Percentiles rank a stretch among this genome's conserved stretches.
phyloP scores from a whole-genome alignment of 2,113 vertebrate genomes.

The Phainopepla nitens region DNA sequence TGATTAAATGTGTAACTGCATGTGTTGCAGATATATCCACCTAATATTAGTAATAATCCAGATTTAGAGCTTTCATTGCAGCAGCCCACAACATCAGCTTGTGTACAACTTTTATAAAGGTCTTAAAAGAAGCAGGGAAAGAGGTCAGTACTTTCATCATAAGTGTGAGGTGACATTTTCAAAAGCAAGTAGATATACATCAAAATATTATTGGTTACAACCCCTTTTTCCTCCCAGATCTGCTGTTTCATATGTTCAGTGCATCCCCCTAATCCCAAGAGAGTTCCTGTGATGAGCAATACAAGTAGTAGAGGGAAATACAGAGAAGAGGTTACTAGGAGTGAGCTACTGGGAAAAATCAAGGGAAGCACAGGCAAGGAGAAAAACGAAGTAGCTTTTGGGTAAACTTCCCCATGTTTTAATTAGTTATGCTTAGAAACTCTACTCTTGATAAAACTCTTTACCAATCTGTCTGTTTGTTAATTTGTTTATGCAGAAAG shows the following conservation, averaged over 20 bases:
- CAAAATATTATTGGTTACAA: not conserved
- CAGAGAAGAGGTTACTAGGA: not conserved
- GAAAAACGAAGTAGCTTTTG: not conserved
- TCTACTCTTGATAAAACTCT: not conserved
- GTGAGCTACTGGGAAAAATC: not conserved
- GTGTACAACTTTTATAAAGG: not conserved
- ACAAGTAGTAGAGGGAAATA: not conserved
- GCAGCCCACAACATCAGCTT: not conserved
- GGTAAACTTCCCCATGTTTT: not conserved
- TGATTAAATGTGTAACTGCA: not conserved
- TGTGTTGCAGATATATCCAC: not conserved
- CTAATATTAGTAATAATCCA: not conserved
- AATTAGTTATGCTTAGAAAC: not conserved
- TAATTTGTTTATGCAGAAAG: not conserved
- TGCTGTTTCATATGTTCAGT: not conserved
- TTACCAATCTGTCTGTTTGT: fast-evolving
- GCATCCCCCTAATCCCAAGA: not conserved
- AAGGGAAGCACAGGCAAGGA: not conserved
- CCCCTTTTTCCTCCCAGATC: not conserved
- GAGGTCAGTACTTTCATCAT: not conserved
- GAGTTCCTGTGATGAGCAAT: not conserved
- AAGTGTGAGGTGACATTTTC: not conserved
- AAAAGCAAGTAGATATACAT: not conserved
- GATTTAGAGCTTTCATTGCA: not conserved
- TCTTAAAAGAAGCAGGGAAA: not conserved